phyloP scores from a whole-genome alignment of 2,797 vertebrate species.

The Lerista edwardsae region DNA sequence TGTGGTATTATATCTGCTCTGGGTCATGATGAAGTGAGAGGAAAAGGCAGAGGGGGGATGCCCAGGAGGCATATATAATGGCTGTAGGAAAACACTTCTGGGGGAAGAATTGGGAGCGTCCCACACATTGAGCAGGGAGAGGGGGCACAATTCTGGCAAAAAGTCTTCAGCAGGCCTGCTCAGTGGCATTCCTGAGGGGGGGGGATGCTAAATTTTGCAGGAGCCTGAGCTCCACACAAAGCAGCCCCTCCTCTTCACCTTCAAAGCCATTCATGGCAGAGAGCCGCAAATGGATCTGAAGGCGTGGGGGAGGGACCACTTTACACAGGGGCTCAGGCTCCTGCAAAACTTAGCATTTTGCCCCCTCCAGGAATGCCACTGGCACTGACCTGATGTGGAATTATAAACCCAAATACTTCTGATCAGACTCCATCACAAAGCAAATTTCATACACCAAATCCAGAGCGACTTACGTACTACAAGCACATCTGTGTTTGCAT shows the following conservation, averaged over 20 bases:
- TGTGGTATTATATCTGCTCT: not conserved
- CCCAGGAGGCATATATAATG: not conserved
- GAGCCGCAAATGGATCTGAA: too few species aligned
- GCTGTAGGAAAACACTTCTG: not conserved
- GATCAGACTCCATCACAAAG: conserved; percentile 48
- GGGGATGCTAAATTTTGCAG: too few species aligned
- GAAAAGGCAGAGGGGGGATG: not conserved
- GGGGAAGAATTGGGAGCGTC: not conserved
- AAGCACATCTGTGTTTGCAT: conserved; percentile 42
- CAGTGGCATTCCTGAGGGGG: too few species aligned
- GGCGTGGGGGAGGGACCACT: too few species aligned
- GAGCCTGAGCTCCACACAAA: too few species aligned
- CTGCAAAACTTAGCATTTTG: too few species aligned
- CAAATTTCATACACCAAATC: conserved; percentile 45
- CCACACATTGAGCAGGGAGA: not conserved
- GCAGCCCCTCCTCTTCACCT: too few species aligned
- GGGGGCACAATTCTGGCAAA: not conserved
- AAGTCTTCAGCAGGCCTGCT: not conserved
- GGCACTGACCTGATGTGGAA: not conserved
- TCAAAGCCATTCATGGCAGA: too few species aligned
- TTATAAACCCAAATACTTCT: conserved; percentile 6
- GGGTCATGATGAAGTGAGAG: too few species aligned
- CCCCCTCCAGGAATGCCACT: too few species aligned
- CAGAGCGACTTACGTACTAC: conserved; percentile 33
- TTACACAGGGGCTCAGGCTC: too few species aligned